Conservation (phyloP, 2,113 vertebrate species). For the Sinocyclocheilus anshuiensis region DNA sequence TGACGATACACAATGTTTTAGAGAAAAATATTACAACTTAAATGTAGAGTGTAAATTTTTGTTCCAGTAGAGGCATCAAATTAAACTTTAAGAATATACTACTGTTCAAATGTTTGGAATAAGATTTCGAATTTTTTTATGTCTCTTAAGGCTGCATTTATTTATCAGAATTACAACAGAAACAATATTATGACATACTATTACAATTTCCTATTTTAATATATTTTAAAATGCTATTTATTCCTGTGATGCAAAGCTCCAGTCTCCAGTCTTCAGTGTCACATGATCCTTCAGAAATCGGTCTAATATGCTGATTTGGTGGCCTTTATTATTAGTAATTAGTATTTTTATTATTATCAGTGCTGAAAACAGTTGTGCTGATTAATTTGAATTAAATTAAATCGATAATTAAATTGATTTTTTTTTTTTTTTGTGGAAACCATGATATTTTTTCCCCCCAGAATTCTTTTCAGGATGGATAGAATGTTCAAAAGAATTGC, state of each 20-base stretch:
- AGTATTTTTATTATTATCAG: too few relatives aligned
- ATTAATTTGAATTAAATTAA: too few relatives aligned
- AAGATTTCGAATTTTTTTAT: not conserved
- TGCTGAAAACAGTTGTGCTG: too few relatives aligned
- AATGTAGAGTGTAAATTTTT: not conserved
- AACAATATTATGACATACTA: not conserved
- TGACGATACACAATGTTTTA: not conserved
- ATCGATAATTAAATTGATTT: too few relatives aligned
- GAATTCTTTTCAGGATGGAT: not conserved
- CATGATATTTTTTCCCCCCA: not conserved
- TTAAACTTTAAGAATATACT: not conserved
- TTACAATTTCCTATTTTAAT: too few relatives aligned
- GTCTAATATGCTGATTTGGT: too few relatives aligned
- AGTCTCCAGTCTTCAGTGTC: too few relatives aligned
- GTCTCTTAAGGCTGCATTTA: not conserved
- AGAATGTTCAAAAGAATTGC: not conserved
- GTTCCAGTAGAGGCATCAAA: not conserved
- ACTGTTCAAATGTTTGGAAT: not conserved
- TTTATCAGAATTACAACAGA: not conserved
- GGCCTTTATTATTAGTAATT: too few relatives aligned
- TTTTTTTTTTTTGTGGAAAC: too few relatives aligned
- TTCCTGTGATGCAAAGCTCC: too few relatives aligned
- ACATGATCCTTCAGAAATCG: too few relatives aligned
- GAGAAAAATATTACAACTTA: not conserved
- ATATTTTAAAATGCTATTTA: too few relatives aligned